Percentiles rank a stretch among this genome's conserved stretches.
Conservation (phyloP, 2,113 vertebrate genomes). For the Hemibagrus wyckioides region DNA sequence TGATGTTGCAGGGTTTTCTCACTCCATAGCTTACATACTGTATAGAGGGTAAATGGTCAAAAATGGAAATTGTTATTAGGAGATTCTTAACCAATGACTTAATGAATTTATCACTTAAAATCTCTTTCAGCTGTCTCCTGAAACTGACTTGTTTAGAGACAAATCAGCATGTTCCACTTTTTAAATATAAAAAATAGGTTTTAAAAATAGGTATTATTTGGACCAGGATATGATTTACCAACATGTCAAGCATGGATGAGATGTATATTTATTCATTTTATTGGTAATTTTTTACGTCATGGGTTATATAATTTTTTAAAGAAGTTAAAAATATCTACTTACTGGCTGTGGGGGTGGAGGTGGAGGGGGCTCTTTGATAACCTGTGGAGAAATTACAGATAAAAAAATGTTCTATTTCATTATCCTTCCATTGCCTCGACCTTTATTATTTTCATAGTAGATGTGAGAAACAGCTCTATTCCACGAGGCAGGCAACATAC, state of each 20-base stretch:
- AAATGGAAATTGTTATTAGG: neutral
- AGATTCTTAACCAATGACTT: neutral
- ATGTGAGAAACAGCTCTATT: neutral
- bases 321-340: conserved; percentile 61
- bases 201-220: neutral
- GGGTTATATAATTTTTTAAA: neutral
- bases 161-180: neutral
- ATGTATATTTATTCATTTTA: neutral
- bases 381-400: conserved; percentile 62
- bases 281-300: neutral
- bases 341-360: conserved; percentile 83
- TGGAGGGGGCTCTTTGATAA: conserved; percentile 80
- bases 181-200: too few species aligned
- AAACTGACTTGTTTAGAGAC: neutral
- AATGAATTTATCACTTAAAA: neutral
- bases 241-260: neutral
- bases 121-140: neutral
- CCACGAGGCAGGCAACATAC: neutral
- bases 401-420: neutral
- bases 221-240: neutral
- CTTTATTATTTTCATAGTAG: neutral
- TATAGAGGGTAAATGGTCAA: neutral
- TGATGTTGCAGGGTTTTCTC: neutral
- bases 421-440: neutral
- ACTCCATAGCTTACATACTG: neutral